These are phyloP conservation scores for Brachyhypopomus gauderio DNA, from an alignment of 2,113 vertebrate species.

Conservation along the genomic window DNA sequence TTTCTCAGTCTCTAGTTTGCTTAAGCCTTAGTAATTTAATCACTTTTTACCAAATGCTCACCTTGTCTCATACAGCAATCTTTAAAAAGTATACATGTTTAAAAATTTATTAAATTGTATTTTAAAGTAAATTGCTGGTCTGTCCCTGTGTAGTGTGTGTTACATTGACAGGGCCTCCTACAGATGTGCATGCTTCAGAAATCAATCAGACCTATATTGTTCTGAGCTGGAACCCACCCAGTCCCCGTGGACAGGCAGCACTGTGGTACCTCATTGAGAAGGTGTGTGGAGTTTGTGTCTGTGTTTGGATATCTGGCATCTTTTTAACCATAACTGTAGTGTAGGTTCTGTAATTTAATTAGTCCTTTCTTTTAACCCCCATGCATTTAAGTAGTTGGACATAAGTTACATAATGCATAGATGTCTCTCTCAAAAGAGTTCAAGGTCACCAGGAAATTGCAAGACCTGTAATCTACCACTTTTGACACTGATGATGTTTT, in stretches of 20 bases:
- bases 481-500: not conserved
- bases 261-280: conserved; percentile 89
- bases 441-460: not conserved
- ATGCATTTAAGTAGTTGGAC: not conserved
- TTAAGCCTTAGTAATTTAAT: no score
- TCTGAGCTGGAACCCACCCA: conserved; percentile 94
- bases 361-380: not conserved
- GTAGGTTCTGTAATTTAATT: not conserved
- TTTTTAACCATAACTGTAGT: conserved; percentile 5
- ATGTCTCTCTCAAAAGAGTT: not conserved
- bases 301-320: not conserved
- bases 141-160: conserved; percentile 76
- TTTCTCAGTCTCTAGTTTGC: not conserved
- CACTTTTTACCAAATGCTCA: conserved; percentile 27
- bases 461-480: not conserved
- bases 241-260: conserved; percentile 84
- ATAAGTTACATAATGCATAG: not conserved
- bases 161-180: conserved; percentile 84
- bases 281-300: conserved; percentile 60
- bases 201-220: conserved; percentile 88
- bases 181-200: conserved; percentile 88
- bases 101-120: not conserved
- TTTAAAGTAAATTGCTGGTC: conserved; percentile 38
- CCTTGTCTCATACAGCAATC: conserved; percentile 28
- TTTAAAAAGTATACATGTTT: not conserved